These are phyloP conservation scores for Parnassius apollo DNA, from an alignment of 2,888 invertebrate genomes.

Conservation along the genomic window DNA sequence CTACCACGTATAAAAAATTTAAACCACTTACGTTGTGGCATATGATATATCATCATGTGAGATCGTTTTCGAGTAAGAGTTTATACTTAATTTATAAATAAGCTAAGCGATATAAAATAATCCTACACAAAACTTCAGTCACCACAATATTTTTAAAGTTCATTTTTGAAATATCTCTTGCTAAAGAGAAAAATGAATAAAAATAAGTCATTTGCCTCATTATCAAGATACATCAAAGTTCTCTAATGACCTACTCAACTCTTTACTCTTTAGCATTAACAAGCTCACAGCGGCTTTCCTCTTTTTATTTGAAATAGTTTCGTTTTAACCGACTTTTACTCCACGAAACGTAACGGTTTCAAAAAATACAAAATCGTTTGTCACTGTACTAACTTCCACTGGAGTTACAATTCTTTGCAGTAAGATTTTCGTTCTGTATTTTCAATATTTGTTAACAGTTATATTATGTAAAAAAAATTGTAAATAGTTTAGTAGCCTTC, in stretches of 20 bases:
- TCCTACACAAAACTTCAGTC: background rate
- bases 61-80: too few species aligned
- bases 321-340: conserved; percentile 12
- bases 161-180: conserved; percentile 1
- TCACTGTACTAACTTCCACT: background rate
- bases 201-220: conserved; percentile 14
- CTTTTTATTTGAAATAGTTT: conserved; percentile 11
- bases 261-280: conserved; percentile 20
- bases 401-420: too few species aligned
- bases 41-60: too few species aligned
- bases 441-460: too few species aligned
- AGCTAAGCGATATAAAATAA: too few species aligned
- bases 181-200: conserved; percentile 5
- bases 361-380: conserved; percentile 11
- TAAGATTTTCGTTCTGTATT: background rate
- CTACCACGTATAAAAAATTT: too few species aligned
- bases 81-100: too few species aligned
- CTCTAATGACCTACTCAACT: conserved; percentile 23
- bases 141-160: conserved; percentile 1
- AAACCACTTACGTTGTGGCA: too few species aligned
- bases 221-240: conserved; percentile 16
- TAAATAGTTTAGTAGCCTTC: too few species aligned
- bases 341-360: conserved; percentile 3
- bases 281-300: conserved; percentile 8
- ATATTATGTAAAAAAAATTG: too few species aligned